Percentiles rank a stretch among this genome's conserved stretches.
phyloP scores from a whole-genome alignment of 2,888 invertebrate species.

The Temnothorax unifasciatus region DNA sequence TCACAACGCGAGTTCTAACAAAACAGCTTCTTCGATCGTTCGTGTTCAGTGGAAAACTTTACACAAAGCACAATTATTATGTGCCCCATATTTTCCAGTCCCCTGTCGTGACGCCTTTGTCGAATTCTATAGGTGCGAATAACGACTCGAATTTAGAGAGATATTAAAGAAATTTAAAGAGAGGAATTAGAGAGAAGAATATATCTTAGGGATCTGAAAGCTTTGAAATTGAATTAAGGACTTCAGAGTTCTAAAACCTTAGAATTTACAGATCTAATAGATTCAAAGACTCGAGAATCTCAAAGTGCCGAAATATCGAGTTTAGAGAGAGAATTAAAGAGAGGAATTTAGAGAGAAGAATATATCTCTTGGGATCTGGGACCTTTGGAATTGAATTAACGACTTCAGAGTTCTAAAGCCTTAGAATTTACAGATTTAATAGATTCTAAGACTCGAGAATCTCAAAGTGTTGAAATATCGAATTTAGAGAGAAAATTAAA shows the following conservation, averaged over 20 bases:
- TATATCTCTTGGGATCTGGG: too few relatives aligned
- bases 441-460: neutral
- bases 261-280: neutral
- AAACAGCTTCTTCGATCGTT: slow-evolving; percentile 64
- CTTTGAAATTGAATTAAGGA: neutral
- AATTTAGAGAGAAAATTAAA: too few relatives aligned
- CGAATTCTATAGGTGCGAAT: neutral
- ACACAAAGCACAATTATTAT: slow-evolving; percentile 22
- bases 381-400: neutral
- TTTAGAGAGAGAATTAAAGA: neutral
- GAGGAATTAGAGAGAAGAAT: neutral
- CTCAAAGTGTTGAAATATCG: too few relatives aligned
- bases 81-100: slow-evolving; percentile 35
- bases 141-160: neutral
- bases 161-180: neutral
- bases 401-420: neutral
- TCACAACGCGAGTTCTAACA: slow-evolving; percentile 49
- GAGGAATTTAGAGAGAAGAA: neutral
- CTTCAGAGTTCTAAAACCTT: neutral
- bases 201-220: too few relatives aligned
- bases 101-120: too few relatives aligned
- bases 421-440: neutral
- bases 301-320: neutral
- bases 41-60: slow-evolving; percentile 60
- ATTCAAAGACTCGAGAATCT: neutral